Conservation (phyloP, 2,113 vertebrate genomes). For the Ariopsis seemanni region DNA sequence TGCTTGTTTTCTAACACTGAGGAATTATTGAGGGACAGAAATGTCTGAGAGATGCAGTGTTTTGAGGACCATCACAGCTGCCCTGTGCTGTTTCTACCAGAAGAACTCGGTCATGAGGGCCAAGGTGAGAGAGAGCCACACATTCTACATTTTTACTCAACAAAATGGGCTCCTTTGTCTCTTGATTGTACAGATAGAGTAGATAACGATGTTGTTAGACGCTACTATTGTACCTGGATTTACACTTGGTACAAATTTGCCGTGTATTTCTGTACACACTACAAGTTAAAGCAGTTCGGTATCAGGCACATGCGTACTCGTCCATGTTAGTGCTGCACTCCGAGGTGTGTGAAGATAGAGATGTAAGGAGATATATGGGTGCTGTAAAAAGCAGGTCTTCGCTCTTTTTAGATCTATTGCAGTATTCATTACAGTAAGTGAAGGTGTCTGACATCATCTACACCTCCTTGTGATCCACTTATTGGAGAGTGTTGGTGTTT, state of each 20-base stretch:
- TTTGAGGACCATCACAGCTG: slow-evolving; percentile 80
- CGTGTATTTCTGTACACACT: not conserved
- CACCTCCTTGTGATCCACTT: slow-evolving; percentile 25
- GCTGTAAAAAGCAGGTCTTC: slow-evolving; percentile 20
- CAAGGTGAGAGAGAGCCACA: slow-evolving; percentile 81
- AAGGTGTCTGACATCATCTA: slow-evolving; percentile 33
- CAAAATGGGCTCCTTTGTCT: not conserved
- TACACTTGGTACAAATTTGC: not conserved
- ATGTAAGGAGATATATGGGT: slow-evolving; percentile 5
- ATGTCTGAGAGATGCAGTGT: slow-evolving; percentile 88
- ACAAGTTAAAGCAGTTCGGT: not conserved
- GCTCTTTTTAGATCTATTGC: slow-evolving; percentile 44
- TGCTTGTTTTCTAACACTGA: slow-evolving; percentile 5
- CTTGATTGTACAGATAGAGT: slow-evolving; percentile 1
- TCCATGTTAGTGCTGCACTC: not conserved
- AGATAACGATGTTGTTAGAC: not conserved
- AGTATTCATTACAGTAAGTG: slow-evolving; percentile 58
- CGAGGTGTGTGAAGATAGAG: slow-evolving; percentile 26
- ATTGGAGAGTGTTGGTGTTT: not conserved
- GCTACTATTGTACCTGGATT: not conserved
- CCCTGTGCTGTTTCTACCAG: slow-evolving; percentile 94
- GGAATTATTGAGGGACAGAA: slow-evolving; percentile 52
- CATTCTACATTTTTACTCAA: not conserved
- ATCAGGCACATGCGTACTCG: not conserved
- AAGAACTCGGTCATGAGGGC: slow-evolving; percentile 82